Conservation (phyloP, 2,797 vertebrate species). For the Amphiprion clarkii region DNA sequence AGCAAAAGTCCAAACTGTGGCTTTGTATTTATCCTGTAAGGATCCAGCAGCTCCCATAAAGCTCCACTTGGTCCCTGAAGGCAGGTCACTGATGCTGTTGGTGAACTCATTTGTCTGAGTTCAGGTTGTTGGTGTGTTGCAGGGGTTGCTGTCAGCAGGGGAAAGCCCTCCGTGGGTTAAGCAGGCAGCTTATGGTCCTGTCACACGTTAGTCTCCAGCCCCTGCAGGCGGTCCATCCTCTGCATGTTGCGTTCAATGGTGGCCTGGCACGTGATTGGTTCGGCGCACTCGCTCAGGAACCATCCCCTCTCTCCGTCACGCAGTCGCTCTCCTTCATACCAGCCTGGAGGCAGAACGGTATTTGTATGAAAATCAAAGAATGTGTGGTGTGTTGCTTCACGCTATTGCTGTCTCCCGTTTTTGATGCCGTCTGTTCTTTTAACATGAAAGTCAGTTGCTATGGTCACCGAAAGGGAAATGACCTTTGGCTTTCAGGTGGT, state of each 20-base stretch:
- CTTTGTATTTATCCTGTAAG: conserved; percentile 20
- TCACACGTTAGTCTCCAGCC: conserved; percentile 95
- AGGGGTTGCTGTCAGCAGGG: conserved; percentile 5
- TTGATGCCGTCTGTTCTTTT: conserved; percentile 61
- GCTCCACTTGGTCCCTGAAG: conserved; percentile 4
- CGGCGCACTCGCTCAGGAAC: conserved; percentile 93
- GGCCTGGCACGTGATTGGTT: conserved; percentile 92
- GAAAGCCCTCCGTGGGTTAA: conserved; percentile 6
- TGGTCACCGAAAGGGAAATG: conserved; percentile 39
- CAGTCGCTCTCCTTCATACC: conserved; percentile 95
- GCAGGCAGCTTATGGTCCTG: neutral
- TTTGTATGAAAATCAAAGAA: conserved; percentile 17
- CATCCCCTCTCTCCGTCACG: conserved; percentile 94
- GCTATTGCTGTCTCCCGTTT: conserved; percentile 27
- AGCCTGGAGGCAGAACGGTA: conserved; percentile 83
- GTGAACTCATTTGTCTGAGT: conserved; percentile 39
- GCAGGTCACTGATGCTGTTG: conserved; percentile 20
- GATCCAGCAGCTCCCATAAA: neutral
- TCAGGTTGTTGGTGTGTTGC: conserved; percentile 20
- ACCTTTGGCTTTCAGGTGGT: conserved; percentile 19
- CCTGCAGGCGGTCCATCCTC: conserved; percentile 95
- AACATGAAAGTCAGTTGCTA: conserved; percentile 65
- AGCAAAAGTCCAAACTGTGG: conserved; percentile 3
- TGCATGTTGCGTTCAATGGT: conserved; percentile 97
- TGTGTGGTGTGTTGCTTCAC: neutral